Base-by-base conservation (phyloP, 2,888 invertebrate species). In the Ferrisia virgata region DNA sequence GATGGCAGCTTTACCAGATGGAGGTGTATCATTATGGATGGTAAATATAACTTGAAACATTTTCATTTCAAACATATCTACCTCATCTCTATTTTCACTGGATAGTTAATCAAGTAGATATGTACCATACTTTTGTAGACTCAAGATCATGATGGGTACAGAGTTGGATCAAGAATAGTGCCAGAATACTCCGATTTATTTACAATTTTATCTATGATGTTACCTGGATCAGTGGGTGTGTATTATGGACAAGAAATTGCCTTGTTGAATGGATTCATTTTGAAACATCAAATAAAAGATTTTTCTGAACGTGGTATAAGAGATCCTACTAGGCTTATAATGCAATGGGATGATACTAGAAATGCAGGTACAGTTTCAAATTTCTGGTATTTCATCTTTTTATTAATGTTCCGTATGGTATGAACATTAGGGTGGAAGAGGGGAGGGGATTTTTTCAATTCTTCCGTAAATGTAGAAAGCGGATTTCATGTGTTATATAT, bases 261-360 rank as follows among this genome's bases (percentile, higher is more conserved):
- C 4, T 43, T 79, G 43, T 6, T 25, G 22, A 13, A 79, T 18
- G 43, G 40, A 6, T 47, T n/a, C 11, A 11, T 79, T 9, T 22
- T 6, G 11, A 13, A 36, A 3, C 6, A 79, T 28, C 79, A 79
- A 40, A 79, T 36, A 11, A 79, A 13, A 22, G 79, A 79, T 40
- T 40, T 15, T 2, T 40, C 18, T 5, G 31, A 28, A n/a, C 18
- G 25, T 2, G 43, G 79, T 22, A n/a, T 2, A 1, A 64, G 79
- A 25, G 79, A 79, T 22, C 40, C 43, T 79, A 5, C 5, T 13
- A 40, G 79, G 15, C 28, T 43, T 15, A 18, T 43, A 13, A 79
- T 79, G 79, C 79, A 22, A 5, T 79, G 79, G 79, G 79, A 79
- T 40, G 43, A 79, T 25, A 22, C 43, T 25, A 47, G 0, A 40